Evolutionary conservation across 2,113 vertebrate species (phyloP).

Genomic region (Passer domesticus): DNA sequence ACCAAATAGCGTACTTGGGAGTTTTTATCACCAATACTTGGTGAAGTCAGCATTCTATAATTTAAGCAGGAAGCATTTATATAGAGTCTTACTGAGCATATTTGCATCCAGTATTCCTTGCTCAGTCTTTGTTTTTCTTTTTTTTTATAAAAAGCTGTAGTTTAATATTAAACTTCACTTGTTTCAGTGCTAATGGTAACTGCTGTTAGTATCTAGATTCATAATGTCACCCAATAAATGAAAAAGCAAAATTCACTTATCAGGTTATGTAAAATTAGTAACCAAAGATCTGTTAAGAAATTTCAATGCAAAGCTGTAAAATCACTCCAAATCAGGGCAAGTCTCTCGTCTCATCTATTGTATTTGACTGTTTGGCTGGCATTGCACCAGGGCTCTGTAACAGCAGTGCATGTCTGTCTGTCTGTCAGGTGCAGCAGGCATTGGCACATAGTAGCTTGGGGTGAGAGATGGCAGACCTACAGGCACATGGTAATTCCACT

Average conservation of each 20-base stretch:
- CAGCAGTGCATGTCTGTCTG: rapidly evolving
- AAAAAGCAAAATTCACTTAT: not conserved
- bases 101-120: not conserved
- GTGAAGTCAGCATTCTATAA: not conserved
- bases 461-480: not conserved
- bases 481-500: not conserved
- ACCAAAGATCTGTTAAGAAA: not conserved
- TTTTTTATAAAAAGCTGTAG: not conserved
- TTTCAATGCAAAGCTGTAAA: not conserved
- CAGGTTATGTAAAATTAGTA: not conserved
- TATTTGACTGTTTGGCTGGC: not conserved
- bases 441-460: not conserved
- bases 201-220: not conserved
- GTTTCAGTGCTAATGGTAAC: not conserved
- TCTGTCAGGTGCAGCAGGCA: not conserved
- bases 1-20: not conserved
- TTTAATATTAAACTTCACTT: not conserved
- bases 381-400: not conserved
- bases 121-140: not conserved
- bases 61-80: not conserved
- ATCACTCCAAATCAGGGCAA: not conserved
- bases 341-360: rapidly evolving
- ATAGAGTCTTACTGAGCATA: not conserved
- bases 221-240: not conserved
- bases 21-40: not conserved